Evolutionary conservation across 37 sponge, comb jelly and placozoan species (phyloP).

Genomic region (Crambe crambe): DNA sequence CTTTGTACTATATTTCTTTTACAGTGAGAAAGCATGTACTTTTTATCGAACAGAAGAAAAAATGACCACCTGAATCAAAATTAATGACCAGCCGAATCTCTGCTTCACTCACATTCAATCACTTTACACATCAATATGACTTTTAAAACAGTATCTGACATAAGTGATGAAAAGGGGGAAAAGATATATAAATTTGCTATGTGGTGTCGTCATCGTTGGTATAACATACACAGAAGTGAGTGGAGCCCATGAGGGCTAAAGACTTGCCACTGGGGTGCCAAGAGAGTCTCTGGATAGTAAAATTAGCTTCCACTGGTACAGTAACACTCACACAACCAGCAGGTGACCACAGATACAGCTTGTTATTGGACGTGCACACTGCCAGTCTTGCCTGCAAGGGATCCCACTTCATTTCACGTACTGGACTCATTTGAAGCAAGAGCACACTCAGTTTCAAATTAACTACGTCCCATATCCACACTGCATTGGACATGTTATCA

Average conservation of each 20-base stretch:
- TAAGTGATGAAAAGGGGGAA: too few relatives aligned
- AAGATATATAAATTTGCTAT: too few relatives aligned
- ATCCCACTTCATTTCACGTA: conserved; percentile 84
- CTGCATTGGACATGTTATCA: conserved; percentile 92
- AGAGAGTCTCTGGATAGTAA: conserved; percentile 49
- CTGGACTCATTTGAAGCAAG: conserved; percentile 65
- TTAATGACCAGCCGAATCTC: background rate
- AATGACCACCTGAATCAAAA: background rate
- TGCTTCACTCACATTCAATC: too few relatives aligned
- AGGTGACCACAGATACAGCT: conserved; percentile 92
- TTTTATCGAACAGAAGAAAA: conserved; percentile 79
- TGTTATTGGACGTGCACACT: conserved; percentile 75
- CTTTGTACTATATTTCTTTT: background rate
- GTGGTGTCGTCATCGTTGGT: conserved; percentile 21
- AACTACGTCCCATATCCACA: conserved; percentile 92
- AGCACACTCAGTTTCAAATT: conserved; percentile 62
- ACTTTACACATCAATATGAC: too few relatives aligned
- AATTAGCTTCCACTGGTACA: conserved; percentile 65
- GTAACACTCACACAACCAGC: conserved; percentile 80
- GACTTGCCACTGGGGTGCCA: conserved; percentile 89
- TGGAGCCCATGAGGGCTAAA: conserved; percentile 64
- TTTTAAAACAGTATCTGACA: too few relatives aligned
- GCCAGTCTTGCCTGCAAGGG: conserved; percentile 83
- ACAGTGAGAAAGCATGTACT: conserved; percentile 85
- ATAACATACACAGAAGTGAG: conserved; percentile 92